A percentile compares a stretch with the other conserved stretches of the same genome.
phyloP scores from a whole-genome alignment of 2,113 vertebrate species.

The Forbesichthys papilliferus region DNA sequence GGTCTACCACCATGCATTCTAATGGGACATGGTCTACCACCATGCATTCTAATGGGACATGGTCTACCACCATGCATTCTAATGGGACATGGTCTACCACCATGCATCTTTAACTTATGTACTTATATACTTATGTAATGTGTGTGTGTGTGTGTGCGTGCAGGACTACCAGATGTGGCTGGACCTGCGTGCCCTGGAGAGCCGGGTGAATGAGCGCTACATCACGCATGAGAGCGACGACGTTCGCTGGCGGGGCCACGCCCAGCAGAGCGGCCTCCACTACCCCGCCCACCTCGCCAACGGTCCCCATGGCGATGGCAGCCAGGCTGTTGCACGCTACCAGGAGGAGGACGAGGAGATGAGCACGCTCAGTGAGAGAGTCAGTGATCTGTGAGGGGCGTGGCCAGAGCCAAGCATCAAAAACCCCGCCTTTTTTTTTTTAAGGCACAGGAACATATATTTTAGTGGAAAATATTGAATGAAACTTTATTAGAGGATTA shows the following conservation, averaged over 20 bases:
- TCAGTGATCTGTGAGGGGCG: constrained; percentile 88
- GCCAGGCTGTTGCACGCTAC: constrained; percentile 77
- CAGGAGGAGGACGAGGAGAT: constrained; percentile 86
- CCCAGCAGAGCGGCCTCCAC: constrained; percentile 84
- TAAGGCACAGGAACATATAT: too few species aligned
- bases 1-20: too few species aligned
- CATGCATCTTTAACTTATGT: background rate
- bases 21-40: too few species aligned
- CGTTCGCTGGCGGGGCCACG: constrained; percentile 89
- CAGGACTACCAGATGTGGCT: constrained; percentile 98
- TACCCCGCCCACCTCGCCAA: constrained; percentile 84
- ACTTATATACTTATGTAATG: background rate
- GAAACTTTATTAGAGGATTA: too few species aligned
- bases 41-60: too few species aligned
- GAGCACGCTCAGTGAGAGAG: constrained; percentile 90
- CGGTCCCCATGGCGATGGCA: constrained; percentile 61
- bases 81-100: background rate
- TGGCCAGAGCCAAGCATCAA: background rate
- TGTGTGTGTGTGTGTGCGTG: background rate
- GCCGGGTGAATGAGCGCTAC: constrained; percentile 90
- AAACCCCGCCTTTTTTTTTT: background rate
- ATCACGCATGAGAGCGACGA: constrained; percentile 98
- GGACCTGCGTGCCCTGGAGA: constrained; percentile 92
- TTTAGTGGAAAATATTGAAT: too few species aligned
- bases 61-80: too few species aligned